Conservation (phyloP, 2,888 invertebrate genomes). For the Eristalis intricaria region DNA sequence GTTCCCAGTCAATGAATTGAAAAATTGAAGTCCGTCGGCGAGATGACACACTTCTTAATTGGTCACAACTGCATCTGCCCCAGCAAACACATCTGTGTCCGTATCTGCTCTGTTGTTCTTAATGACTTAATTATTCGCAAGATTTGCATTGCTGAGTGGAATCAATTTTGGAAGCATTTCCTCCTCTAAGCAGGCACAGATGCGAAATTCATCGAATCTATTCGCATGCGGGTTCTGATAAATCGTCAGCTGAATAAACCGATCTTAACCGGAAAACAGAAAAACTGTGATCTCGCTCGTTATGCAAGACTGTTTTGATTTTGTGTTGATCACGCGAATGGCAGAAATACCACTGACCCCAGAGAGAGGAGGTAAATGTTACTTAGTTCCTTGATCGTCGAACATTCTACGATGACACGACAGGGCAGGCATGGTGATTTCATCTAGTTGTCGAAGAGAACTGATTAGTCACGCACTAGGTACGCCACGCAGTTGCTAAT, state of each 20-base stretch:
- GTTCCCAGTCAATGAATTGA: constrained; percentile 28
- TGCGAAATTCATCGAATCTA: background rate
- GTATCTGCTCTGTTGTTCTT: background rate
- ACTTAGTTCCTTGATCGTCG: no score
- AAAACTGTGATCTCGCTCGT: background rate
- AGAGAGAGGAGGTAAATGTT: background rate
- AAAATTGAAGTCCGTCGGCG: constrained; percentile 42
- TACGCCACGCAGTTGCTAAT: no score
- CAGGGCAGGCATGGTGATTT: no score
- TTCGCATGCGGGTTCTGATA: background rate
- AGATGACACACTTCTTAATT: constrained; percentile 33
- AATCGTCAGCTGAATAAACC: background rate
- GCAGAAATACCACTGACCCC: background rate
- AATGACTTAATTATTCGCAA: background rate
- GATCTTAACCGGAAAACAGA: background rate
- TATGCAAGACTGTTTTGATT: background rate
- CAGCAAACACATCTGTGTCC: background rate
- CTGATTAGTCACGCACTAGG: no score
- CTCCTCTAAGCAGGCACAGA: background rate
- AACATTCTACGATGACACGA: no score
- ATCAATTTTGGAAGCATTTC: background rate
- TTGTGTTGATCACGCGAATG: background rate
- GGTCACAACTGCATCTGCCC: background rate
- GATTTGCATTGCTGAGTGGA: background rate
- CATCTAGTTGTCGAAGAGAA: no score